Evolutionary conservation across 2,113 vertebrate genomes (phyloP).

Genomic region (Prochilodus magdalenae): DNA sequence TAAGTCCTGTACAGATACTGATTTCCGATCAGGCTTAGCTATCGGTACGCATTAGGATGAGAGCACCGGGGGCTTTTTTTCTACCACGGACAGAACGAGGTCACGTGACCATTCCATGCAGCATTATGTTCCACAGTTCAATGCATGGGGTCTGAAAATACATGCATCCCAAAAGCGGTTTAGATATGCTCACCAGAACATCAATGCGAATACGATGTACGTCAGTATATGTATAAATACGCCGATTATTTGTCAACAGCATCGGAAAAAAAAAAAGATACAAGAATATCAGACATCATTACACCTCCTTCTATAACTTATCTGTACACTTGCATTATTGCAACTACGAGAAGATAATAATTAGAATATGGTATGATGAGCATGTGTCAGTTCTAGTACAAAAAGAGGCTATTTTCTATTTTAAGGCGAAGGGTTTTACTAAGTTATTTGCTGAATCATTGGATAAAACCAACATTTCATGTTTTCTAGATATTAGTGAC

Average conservation of each 20-base stretch:
- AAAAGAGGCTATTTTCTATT: conserved; percentile 82
- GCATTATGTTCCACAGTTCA: conserved; percentile 73
- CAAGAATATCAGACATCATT: conserved; percentile 56
- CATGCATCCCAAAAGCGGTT: conserved; percentile 69
- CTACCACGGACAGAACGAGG: conserved; percentile 56
- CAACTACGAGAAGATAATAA: conserved; percentile 57
- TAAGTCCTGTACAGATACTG: conserved; percentile 67
- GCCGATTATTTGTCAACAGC: conserved; percentile 67
- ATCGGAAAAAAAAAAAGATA: conserved; percentile 62
- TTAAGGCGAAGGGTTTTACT: conserved; percentile 74
- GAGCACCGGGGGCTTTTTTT: conserved; percentile 59
- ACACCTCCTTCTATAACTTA: conserved; percentile 59
- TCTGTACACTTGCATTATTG: conserved; percentile 71
- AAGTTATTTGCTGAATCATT: conserved; percentile 77
- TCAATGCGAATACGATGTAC: conserved; percentile 68
- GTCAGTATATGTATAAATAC: conserved; percentile 70
- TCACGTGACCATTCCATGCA: conserved; percentile 64
- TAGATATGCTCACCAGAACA: conserved; percentile 62
- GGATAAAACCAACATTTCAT: conserved; percentile 71
- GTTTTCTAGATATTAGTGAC: conserved; percentile 77
- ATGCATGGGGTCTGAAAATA: conserved; percentile 75
- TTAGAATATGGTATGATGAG: conserved; percentile 72
- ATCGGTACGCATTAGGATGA: conserved; percentile 48
- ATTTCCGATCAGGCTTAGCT: conserved; percentile 55
- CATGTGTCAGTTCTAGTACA: conserved; percentile 76